Percentiles rank a stretch among this genome's conserved stretches.
Evolutionary conservation across 1,140 invertebrate genomes (phyloP).

Genomic region (Drosophila tsacasi): DNA sequence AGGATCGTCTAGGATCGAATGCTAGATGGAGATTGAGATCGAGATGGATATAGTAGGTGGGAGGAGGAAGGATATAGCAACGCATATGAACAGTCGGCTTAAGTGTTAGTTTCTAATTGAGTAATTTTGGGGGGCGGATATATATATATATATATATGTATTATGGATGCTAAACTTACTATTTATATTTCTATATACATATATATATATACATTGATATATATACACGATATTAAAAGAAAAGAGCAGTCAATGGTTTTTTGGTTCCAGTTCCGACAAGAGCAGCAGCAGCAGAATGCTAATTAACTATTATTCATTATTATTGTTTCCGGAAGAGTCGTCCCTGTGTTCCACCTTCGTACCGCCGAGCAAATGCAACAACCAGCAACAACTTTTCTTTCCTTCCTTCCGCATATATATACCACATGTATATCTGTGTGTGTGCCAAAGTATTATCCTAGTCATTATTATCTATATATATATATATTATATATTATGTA

Average conservation of each 20-base stretch:
- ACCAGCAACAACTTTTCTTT: slow-evolving; percentile 15
- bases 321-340: slow-evolving; percentile 22
- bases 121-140: neutral
- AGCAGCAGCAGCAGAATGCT: slow-evolving; percentile 25
- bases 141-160: slow-evolving; percentile 38
- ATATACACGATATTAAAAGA: slow-evolving; percentile 58
- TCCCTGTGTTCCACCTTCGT: slow-evolving; percentile 63
- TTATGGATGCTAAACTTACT: slow-evolving; percentile 63
- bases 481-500: slow-evolving; percentile 4
- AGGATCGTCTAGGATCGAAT: slow-evolving; percentile 41
- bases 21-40: neutral
- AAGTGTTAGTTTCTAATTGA: slow-evolving; percentile 75
- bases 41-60: too few species aligned
- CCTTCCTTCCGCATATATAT: slow-evolving; percentile 14
- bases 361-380: slow-evolving; percentile 48
- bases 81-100: slow-evolving; percentile 75
- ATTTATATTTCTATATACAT: slow-evolving; percentile 68
- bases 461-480: slow-evolving; percentile 18
- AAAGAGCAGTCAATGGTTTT: slow-evolving; percentile 78
- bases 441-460: slow-evolving; percentile 75
- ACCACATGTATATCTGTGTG: slow-evolving; percentile 49
- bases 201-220: slow-evolving; percentile 21
- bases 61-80: slow-evolving; percentile 71
- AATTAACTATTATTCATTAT: slow-evolving; percentile 40
- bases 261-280: slow-evolving; percentile 64